These are phyloP conservation scores for Choloepus didactylus DNA, from an alignment of 2,797 vertebrate species.

Conservation along the genomic window DNA sequence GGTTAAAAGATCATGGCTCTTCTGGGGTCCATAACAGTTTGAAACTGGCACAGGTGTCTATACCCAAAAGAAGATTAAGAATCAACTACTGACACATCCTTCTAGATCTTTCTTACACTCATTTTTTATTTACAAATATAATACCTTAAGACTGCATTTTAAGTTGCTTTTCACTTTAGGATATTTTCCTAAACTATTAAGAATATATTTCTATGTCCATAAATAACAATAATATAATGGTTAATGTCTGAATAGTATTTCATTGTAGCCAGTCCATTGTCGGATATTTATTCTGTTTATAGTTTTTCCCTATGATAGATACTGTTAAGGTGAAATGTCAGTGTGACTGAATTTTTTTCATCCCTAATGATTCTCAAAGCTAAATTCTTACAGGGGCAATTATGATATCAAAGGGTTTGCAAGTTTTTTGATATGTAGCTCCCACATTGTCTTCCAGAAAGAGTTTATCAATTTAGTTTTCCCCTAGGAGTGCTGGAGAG, in stretches of 20 bases:
- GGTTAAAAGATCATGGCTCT: no score
- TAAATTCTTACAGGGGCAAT: background rate
- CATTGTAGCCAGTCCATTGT: background rate
- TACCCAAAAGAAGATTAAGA: background rate
- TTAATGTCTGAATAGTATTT: background rate
- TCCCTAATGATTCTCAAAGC: background rate
- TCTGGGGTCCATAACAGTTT: no score
- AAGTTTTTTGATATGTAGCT: background rate
- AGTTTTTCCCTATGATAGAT: background rate
- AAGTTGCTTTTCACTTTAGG: conserved; percentile 29
- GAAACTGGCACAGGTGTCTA: background rate
- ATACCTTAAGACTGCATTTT: background rate
- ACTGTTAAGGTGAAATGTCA: background rate
- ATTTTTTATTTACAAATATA: background rate
- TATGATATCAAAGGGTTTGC: rapidly evolving
- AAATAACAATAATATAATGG: background rate
- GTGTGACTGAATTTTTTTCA: background rate
- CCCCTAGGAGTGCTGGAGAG: background rate
- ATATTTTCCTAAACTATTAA: background rate
- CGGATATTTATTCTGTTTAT: background rate
- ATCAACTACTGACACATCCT: background rate
- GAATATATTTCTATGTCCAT: background rate
- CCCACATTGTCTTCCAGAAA: background rate
- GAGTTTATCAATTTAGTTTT: background rate
- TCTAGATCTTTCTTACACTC: background rate